phyloP scores from a whole-genome alignment of 2,113 vertebrate genomes.

The Lethenteron camtschaticum region DNA sequence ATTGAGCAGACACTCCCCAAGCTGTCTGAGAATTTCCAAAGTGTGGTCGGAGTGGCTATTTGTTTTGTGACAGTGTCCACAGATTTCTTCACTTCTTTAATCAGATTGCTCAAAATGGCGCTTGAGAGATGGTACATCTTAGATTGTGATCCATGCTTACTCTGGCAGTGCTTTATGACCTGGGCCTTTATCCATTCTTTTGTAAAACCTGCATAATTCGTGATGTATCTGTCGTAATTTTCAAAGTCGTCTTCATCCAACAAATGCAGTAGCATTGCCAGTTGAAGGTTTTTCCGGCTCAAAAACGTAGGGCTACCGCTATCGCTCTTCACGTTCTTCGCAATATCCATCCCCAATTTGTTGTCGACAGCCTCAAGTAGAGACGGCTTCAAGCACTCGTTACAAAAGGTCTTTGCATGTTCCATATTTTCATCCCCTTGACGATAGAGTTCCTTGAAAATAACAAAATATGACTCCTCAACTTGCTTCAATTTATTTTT shows the following conservation, averaged over 20 bases:
- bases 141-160: not conserved
- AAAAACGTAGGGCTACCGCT: not conserved
- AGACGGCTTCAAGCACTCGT: slow-evolving; percentile 3
- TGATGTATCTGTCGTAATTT: slow-evolving; percentile 6
- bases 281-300: slow-evolving; percentile 7
- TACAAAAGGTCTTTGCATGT: slow-evolving; percentile 3
- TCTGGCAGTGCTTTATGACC: slow-evolving; percentile 3
- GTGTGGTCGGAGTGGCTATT: not conserved
- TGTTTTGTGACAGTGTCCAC: not conserved
- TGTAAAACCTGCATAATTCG: not conserved
- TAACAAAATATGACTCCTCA: not conserved
- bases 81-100: not conserved
- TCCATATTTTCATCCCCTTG: slow-evolving; percentile 6
- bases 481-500: not conserved
- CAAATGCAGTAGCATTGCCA: slow-evolving; percentile 7
- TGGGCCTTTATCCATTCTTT: slow-evolving; percentile 6
- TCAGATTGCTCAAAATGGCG: not conserved
- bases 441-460: slow-evolving; percentile 6
- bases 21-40: not conserved
- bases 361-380: not conserved
- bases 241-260: slow-evolving; percentile 1
- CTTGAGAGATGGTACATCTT: not conserved
- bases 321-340: not conserved
- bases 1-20: not conserved
- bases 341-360: slow-evolving; percentile 3